Conservation (phyloP, 2,113 vertebrate genomes). For the Cebus imitator region DNA sequence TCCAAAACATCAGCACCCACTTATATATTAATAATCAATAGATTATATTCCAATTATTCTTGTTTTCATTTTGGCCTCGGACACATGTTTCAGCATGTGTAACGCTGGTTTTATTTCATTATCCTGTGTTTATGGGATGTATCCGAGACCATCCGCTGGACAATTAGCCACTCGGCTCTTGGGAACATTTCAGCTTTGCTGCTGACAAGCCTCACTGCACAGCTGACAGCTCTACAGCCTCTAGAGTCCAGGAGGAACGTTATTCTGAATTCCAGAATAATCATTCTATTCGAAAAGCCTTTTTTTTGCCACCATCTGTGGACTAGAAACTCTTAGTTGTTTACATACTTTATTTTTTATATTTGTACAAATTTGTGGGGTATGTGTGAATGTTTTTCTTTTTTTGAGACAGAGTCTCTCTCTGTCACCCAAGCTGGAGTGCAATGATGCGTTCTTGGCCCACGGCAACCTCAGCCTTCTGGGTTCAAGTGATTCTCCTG, state of each 20-base stretch:
- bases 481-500: too few species aligned
- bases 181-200: background rate
- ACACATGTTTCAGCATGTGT: background rate
- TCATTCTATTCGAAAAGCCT: background rate
- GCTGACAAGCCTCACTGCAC: background rate
- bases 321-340: background rate
- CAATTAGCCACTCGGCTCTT: background rate
- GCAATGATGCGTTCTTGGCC: fast-evolving
- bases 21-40: too few species aligned
- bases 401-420: too few species aligned
- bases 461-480: too few species aligned
- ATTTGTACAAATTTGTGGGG: too few species aligned
- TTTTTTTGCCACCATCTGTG: background rate
- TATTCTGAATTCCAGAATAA: constrained; percentile 18
- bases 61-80: background rate
- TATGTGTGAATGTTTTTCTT: too few species aligned
- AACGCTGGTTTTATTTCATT: background rate
- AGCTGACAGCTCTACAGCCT: background rate
- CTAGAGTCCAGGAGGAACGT: background rate
- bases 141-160: background rate
- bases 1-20: too few species aligned
- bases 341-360: too few species aligned
- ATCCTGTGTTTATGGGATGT: background rate
- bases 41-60: background rate
- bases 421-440: too few species aligned